Base-by-base conservation (phyloP, 2,797 vertebrate species). In the Ficedula albicollis region DNA sequence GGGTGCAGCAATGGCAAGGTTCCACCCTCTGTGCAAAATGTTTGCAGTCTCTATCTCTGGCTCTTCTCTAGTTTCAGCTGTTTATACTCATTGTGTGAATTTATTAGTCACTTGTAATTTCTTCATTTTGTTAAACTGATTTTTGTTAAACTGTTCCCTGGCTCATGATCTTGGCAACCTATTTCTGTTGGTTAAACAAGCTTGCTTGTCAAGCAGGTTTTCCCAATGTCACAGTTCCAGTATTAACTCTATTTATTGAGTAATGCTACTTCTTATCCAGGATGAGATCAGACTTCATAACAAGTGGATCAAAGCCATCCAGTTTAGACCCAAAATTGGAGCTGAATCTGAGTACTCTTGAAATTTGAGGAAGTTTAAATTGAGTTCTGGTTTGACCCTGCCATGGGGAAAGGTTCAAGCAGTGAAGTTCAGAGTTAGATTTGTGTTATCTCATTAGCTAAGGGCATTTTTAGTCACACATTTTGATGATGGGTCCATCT, bases 281-380 rank as follows among this genome's bases (percentile, higher is more conserved):
- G 63, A 87, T 97, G 96, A 96, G 91, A 95, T 96, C 96, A 97
- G 95, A 84, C 93, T 94, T 93, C 59, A 27, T 95, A 93, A 93
- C 67, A 86, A 94, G 81, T 87, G 87, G 89, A 96, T 93, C 89
- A 95, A 95, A 94, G 87, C 87, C 80, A 84, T 82, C 79, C 76
- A 93, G 74, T 90, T 94, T 46, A 93, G 80, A 94, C 90, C 77
- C 75, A 89, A 87, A 93, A 73, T 14, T 43, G 1, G 63, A 94
- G 46, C 64, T 74, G 41, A 92, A 84, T 80, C 44, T 56, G 79
- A 96, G 62, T 44, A n/a, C 87, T 94, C 32, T 54, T 87, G 84
- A 92, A 96, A 90, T 94, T 54, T 87, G 79, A 93, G 84, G 88
- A 70, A 87, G 70, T 79, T 93, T 72, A 56, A 85, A 23, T 67